Evolutionary conservation across 2,113 vertebrate genomes (phyloP), one percentile per base, ranked within the genome.

Genomic region (Silurus glanis): DNA sequence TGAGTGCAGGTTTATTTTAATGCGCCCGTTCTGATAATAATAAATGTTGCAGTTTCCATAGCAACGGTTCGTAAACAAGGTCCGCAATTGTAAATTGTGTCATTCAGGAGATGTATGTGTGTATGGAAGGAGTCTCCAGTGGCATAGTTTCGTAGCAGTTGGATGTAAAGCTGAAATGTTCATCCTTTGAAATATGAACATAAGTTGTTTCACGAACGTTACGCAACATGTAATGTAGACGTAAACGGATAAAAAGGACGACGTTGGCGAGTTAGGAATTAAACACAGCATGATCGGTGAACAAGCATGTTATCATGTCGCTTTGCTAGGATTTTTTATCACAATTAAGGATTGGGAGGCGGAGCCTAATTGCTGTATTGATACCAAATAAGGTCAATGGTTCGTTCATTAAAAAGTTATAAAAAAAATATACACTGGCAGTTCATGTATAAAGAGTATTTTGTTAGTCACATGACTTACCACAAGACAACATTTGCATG

Each of bases 401-500:
- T 2, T 37, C 37, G 37, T 0, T 37, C 37, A 1, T 37, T 37
- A 9, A 23, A 62, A 64, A 64, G 23, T 25, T 21, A 72, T 17
- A 47, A 49, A 51, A 76, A 25, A 14, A 76, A 6, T 3, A 3
- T 6, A n/a, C 49, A 53, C 47, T 5, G 47, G 71, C 51, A 53
- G 9, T 76, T 21, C 12, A 51, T 55, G 49, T 75, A 13, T 76
- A 8, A 14, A 1, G n/a, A 56, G 14, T 78, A 28, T 56, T 59
- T 3, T 58, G 53, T 58, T 59, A 45, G 55, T 80, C 76, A 80
- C 76, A 58, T 80, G 76, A 80, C 55, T 37, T 37, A 45, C 55
- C 76, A 10, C 14, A 58, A 59, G n/a, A 55, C 78, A 72, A 28
- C 23, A 84, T 80, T 28, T 58, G 55, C 76, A 72, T 85, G 69